Conservation (phyloP, 2,888 invertebrate genomes). For the Perizoma affinitatum region DNA sequence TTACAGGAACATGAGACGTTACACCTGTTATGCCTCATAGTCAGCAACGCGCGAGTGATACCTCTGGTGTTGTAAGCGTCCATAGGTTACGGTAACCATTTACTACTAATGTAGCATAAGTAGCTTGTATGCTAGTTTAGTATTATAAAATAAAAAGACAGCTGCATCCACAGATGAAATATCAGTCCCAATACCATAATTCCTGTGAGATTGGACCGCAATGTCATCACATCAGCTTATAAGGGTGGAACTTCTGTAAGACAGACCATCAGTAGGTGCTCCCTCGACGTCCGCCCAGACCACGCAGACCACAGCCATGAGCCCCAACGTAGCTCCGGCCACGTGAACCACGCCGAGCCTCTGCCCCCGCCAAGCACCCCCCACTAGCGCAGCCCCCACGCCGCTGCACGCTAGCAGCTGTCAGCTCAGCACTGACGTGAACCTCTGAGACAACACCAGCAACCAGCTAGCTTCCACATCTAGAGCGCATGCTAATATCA, state of each 20-base stretch:
- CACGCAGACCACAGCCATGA: slow-evolving; percentile 92
- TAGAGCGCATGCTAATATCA: slow-evolving; percentile 89
- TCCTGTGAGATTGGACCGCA: too few relatives aligned
- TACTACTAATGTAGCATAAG: too few relatives aligned
- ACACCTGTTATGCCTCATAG: too few relatives aligned
- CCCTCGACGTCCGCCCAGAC: slow-evolving; percentile 93
- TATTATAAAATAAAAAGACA: too few relatives aligned
- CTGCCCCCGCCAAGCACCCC: slow-evolving; percentile 90
- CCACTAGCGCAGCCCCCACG: slow-evolving; percentile 92
- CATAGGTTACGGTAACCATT: too few relatives aligned
- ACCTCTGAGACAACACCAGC: slow-evolving; percentile 90
- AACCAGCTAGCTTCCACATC: slow-evolving; percentile 95
- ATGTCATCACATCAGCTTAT: too few relatives aligned
- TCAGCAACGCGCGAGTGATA: too few relatives aligned
- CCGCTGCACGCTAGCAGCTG: slow-evolving; percentile 94
- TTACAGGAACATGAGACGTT: too few relatives aligned
- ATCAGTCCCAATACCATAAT: too few relatives aligned
- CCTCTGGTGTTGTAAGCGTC: too few relatives aligned
- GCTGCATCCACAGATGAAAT: too few relatives aligned
- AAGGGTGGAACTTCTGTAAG: not conserved
- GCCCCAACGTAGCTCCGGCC: slow-evolving; percentile 90
- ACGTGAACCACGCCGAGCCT: slow-evolving; percentile 90
- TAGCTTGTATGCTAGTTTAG: too few relatives aligned
- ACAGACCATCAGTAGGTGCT: slow-evolving; percentile 85
- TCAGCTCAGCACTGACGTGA: slow-evolving; percentile 82